Conservation (phyloP, 2,888 invertebrate genomes). For the Cantharis rustica region DNA sequence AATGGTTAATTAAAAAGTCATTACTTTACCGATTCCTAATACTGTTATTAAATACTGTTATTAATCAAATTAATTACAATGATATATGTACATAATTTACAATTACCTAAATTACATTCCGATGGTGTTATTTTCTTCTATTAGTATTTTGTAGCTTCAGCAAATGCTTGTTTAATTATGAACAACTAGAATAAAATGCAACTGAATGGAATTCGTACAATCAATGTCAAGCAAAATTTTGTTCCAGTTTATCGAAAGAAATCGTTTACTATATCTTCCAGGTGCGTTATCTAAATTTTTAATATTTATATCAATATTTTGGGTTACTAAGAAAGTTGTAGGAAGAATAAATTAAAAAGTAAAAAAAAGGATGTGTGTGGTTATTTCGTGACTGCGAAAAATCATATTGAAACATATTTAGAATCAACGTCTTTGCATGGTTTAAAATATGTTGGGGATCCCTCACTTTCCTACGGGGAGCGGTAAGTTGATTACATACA, state of each 20-base stretch:
- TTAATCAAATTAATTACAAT: neutral
- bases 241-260: neutral
- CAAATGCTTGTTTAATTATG: neutral
- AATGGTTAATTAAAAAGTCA: neutral
- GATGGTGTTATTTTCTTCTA: neutral
- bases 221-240: neutral
- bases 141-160: neutral
- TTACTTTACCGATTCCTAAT: neutral
- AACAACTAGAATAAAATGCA: neutral
- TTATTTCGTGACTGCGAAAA: neutral
- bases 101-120: neutral
- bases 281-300: neutral
- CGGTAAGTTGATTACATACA: neutral
- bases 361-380: too few species aligned
- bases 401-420: conserved; percentile 5
- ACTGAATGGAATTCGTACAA: neutral
- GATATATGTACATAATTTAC: neutral
- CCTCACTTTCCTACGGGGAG: conserved; percentile 9
- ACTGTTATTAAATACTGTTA: too few species aligned
- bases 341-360: neutral
- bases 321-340: neutral
- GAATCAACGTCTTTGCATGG: conserved; percentile 11
- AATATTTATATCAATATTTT: too few species aligned
- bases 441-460: conserved; percentile 5
- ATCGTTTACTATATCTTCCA: neutral